phyloP scores from a whole-genome alignment of 2,797 vertebrate species.

The Microctenopoma stevenorrisi region DNA sequence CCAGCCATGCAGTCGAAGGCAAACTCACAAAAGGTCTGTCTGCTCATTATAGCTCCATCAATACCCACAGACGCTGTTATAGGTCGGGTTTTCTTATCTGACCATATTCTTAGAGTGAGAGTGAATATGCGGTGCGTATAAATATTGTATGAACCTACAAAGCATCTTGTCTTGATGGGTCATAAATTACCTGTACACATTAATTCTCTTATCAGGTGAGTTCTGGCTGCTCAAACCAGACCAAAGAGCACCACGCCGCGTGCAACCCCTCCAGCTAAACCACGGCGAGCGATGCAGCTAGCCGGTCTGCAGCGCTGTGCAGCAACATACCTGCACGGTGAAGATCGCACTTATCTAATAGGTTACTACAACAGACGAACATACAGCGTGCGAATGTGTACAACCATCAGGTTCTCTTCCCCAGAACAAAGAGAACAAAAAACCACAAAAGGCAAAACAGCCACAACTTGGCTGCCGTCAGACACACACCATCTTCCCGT shows the following conservation, averaged over 20 bases:
- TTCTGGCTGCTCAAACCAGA: slow-evolving; percentile 42
- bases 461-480: slow-evolving; percentile 46
- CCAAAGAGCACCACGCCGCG: slow-evolving; percentile 21
- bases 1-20: slow-evolving; percentile 23
- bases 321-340: not conserved
- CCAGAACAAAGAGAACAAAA: not conserved
- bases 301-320: not conserved
- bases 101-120: slow-evolving; percentile 33
- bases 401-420: slow-evolving; percentile 1
- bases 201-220: slow-evolving; percentile 48
- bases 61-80: slow-evolving; percentile 26
- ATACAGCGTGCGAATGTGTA: not conserved
- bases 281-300: slow-evolving; percentile 26
- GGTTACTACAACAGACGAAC: too few species aligned
- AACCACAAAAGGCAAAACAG: slow-evolving; percentile 22
- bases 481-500: slow-evolving; percentile 50
- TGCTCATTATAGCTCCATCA: slow-evolving; percentile 54
- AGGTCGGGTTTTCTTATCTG: slow-evolving; percentile 30
- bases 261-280: slow-evolving; percentile 17
- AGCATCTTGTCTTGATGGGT: slow-evolving; percentile 54
- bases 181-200: slow-evolving; percentile 62
- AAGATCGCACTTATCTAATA: not conserved
- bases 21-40: slow-evolving; percentile 33
- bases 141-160: slow-evolving; percentile 70
- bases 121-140: slow-evolving; percentile 53